Base-by-base conservation (phyloP, 2,113 vertebrate species). In the Istiophorus platypterus region DNA sequence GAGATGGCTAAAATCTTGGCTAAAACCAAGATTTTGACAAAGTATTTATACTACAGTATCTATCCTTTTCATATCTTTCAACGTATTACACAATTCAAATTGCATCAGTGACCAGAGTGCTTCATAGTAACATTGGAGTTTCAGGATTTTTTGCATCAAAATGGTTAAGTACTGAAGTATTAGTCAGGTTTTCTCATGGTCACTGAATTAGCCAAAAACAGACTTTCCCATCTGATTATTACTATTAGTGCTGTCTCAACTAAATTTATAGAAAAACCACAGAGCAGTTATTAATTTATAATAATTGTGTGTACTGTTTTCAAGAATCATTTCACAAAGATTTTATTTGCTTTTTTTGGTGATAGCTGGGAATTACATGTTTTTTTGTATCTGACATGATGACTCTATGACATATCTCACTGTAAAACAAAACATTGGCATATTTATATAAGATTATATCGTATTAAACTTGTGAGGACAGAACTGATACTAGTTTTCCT, bases 161-260 rank as follows among this genome's bases (percentile, higher is more conserved):
- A 3, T 61, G 54, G 26, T 47, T 29, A 76, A 69, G 3, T 70
- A 61, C 5, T 39, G 26, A n/a, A n/a, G n/a, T n/a, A 27, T 54
- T 54, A 54, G 20, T 42, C 24, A 24, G 39, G 18, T 10, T 62
- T 31, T 29, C 22, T 47, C 31, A 17, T n/a, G 7, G 41, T 67
- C 11, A 22, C 52, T 42, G 14, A 27, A 65, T 74, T 61, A 65
- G 42, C 27, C 66, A 81, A 78, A 75, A 67, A 66, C 26, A 74
- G 69, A 73, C 11, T 54, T 69, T 74, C 64, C 78, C 56, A 37
- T 76, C 5, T 78, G 18, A 24, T 39, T 39, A 22, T 67, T 51
- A 49, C 27, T 22, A 22, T 22, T 29, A 18, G 4, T 49, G 24
- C 8, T 7, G 24, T 26, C 17, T 31, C 13, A 34, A 10, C 15